Evolutionary conservation across 1,140 invertebrate species (phyloP).

Genomic region (Euglossa dilemma): DNA sequence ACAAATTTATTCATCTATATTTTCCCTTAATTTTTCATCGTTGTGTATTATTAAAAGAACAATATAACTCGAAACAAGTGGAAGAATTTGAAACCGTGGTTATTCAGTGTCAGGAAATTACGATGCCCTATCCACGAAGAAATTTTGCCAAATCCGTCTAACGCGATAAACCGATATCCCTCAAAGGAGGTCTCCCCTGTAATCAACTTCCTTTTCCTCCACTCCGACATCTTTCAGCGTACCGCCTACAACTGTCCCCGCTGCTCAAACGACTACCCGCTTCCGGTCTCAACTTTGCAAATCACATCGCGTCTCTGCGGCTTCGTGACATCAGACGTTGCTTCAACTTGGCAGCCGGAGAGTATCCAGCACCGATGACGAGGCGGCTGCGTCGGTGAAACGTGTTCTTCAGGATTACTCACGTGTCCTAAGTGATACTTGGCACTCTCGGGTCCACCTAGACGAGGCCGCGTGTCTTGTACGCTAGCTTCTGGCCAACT

Average conservation of each 20-base stretch:
- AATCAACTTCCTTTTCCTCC: neutral
- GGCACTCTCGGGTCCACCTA: conserved; percentile 28
- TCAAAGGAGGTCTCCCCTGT: neutral
- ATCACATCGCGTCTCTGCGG: conserved; percentile 26
- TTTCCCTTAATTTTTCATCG: no score
- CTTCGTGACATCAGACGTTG: neutral
- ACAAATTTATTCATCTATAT: no score
- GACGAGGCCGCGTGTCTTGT: conserved; percentile 27
- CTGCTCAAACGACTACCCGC: neutral
- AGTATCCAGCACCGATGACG: neutral
- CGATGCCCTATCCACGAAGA: neutral
- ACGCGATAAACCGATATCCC: no score
- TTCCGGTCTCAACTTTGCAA: conserved; percentile 4
- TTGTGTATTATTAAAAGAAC: neutral
- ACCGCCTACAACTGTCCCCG: neutral
- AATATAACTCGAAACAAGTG: no score
- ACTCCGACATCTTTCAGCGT: neutral
- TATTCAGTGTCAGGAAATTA: no score
- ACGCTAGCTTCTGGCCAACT: conserved; percentile 37
- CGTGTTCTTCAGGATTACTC: conserved; percentile 48
- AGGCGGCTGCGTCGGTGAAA: neutral
- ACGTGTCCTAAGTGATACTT: conserved; percentile 51
- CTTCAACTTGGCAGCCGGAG: conserved; percentile 1
- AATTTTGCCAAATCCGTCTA: neutral
- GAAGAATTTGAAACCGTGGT: no score